Base-by-base conservation (phyloP, 2,888 invertebrate species). In the Zonitis immaculata region DNA sequence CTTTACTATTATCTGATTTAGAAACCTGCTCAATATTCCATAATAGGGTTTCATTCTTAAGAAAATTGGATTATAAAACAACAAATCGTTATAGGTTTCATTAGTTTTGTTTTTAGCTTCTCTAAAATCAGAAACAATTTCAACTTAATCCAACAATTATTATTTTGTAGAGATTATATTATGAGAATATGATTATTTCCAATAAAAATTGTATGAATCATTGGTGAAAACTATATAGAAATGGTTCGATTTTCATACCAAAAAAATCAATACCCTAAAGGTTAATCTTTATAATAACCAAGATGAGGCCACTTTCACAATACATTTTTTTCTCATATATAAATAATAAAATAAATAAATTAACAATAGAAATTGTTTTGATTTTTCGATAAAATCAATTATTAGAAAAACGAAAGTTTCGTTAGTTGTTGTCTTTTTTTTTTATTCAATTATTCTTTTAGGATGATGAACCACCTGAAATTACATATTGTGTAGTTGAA, bases 391-490 rank as follows among this genome's bases (percentile, higher is more conserved):
- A 26, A 26, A 26, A 7, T 26, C 6, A 26, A 26, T 26, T 26
- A 26, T n/a, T n/a, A n/a, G n/a, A n/a, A n/a, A 7, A 26, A 26
- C 8, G 1, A 26, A n/a, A n/a, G n/a, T n/a, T n/a, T n/a, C n/a
- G n/a, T n/a, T n/a, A n/a, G n/a, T n/a, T n/a, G n/a, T n/a, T n/a
- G n/a, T n/a, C n/a, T n/a, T n/a, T n/a, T n/a, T n/a, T n/a, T n/a
- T n/a, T n/a, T n/a, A n/a, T n/a, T n/a, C n/a, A n/a, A n/a, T n/a
- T n/a, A n/a, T n/a, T n/a, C 47, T 80, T 81, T 0, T 79, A 91
- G 91, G 90, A 91, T 83, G 92, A 93, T 74, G 93, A 95, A 76
- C 95, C 95, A 12, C 95, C 95, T 57, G 95, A 95, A 82, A 95
- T 95, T 75, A 91, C 91, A 45, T 91, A 92, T 78, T 93, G 93